Conservation (phyloP, 1,140 invertebrate genomes). For the Phenacoccus solenopsis region DNA sequence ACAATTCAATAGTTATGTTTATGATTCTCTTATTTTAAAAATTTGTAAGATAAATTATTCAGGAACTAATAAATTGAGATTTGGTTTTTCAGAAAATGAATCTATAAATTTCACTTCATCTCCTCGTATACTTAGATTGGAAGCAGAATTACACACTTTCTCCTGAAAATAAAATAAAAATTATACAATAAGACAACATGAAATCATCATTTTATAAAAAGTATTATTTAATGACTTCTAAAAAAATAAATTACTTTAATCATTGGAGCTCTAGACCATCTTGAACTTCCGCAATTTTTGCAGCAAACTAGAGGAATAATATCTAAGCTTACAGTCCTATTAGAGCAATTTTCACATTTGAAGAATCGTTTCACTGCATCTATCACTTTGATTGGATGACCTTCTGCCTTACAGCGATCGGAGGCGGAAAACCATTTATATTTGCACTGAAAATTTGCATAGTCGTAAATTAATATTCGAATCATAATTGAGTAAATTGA, state of each 20-base stretch:
- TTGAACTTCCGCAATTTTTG: constrained; percentile 55
- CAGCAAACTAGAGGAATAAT: constrained; percentile 63
- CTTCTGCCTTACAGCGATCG: constrained; percentile 67
- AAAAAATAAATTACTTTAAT: constrained; percentile 33
- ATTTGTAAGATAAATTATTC: too few species aligned
- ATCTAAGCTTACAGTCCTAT: constrained; percentile 63
- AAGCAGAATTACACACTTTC: constrained; percentile 33
- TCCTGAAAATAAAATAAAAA: background rate
- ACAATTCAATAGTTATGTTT: too few species aligned
- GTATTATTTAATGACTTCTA: background rate
- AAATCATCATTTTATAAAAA: too few species aligned
- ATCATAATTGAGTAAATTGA: too few species aligned
- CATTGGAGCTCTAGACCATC: constrained; percentile 68
- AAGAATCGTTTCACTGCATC: constrained; percentile 80
- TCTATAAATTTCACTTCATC: constrained; percentile 19
- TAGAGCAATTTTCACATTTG: constrained; percentile 72
- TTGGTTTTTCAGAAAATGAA: constrained; percentile 18
- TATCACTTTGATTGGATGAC: constrained; percentile 61
- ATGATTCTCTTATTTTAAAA: too few species aligned
- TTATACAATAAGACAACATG: background rate
- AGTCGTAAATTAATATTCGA: too few species aligned
- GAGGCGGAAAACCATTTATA: constrained; percentile 75
- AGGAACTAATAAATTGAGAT: constrained; percentile 20
- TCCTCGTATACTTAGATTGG: constrained; percentile 22
- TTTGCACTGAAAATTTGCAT: constrained; percentile 60